Conservation (phyloP, 23 tunicate genomes). For the Ciona savignyi region DNA sequence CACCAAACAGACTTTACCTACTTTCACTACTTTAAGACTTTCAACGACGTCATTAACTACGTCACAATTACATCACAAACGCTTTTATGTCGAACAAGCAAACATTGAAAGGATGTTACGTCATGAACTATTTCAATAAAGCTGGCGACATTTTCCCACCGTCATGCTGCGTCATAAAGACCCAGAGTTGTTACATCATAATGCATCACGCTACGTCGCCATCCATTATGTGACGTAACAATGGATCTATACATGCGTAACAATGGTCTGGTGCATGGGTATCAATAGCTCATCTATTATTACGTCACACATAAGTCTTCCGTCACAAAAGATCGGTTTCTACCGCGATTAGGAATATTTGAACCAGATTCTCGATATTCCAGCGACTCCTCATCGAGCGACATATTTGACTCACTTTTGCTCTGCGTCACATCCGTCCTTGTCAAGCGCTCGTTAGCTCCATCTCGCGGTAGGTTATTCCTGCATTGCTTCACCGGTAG, state of each 20-base stretch:
- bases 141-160: background rate
- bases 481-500: background rate
- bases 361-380: too few relatives aligned
- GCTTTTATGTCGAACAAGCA: too few relatives aligned
- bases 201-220: background rate
- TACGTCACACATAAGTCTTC: background rate
- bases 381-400: background rate
- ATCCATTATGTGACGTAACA: constrained; percentile 1
- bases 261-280: background rate
- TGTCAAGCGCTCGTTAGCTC: background rate
- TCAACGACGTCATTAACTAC: background rate
- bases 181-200: background rate
- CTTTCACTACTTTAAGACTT: background rate
- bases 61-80: too few relatives aligned
- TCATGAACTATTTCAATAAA: too few relatives aligned
- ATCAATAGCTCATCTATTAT: background rate
- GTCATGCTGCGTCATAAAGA: background rate
- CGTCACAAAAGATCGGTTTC: too few relatives aligned
- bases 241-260: background rate
- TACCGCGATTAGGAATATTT: too few relatives aligned
- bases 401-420: background rate
- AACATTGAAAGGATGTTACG: too few relatives aligned
- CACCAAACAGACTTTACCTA: background rate
- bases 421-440: background rate
- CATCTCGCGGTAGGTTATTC: background rate